Conservation (phyloP, 2,888 invertebrate species). For the Sceliomorpha sp. region DNA sequence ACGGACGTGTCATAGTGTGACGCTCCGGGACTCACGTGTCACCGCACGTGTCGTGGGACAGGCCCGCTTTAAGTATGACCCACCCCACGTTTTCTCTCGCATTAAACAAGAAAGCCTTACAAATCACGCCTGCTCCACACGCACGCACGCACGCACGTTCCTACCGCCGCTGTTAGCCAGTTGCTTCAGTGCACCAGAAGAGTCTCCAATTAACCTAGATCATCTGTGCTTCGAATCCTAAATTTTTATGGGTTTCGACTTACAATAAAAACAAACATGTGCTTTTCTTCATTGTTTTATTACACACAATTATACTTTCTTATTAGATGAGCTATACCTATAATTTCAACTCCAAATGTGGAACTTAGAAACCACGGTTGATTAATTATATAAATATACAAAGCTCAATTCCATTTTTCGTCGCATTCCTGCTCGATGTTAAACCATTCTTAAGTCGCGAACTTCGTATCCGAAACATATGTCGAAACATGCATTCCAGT, state of each 20-base stretch:
- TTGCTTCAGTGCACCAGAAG: constrained; percentile 62
- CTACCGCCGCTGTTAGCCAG: constrained; percentile 52
- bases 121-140: constrained; percentile 69
- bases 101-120: constrained; percentile 71
- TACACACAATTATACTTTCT: too few relatives aligned
- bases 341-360: too few relatives aligned
- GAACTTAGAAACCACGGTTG: too few relatives aligned
- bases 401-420: too few relatives aligned
- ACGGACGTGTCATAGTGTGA: constrained; percentile 71
- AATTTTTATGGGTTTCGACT: neutral
- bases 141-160: constrained; percentile 52
- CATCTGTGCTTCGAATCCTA: constrained; percentile 38
- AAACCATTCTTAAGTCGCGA: too few relatives aligned
- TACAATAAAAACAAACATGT: too few relatives aligned
- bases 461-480: too few relatives aligned
- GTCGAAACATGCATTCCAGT: too few relatives aligned
- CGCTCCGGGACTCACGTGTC: constrained; percentile 76
- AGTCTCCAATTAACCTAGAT: constrained; percentile 64
- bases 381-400: too few relatives aligned
- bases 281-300: too few relatives aligned
- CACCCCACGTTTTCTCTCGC: constrained; percentile 61
- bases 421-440: too few relatives aligned
- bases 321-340: too few relatives aligned
- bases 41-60: constrained; percentile 73
- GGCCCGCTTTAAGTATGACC: constrained; percentile 60